Evolutionary conservation across 2,888 invertebrate genomes (phyloP), one percentile per base, ranked within the genome.

Genomic region (Orchestes rusci): DNA sequence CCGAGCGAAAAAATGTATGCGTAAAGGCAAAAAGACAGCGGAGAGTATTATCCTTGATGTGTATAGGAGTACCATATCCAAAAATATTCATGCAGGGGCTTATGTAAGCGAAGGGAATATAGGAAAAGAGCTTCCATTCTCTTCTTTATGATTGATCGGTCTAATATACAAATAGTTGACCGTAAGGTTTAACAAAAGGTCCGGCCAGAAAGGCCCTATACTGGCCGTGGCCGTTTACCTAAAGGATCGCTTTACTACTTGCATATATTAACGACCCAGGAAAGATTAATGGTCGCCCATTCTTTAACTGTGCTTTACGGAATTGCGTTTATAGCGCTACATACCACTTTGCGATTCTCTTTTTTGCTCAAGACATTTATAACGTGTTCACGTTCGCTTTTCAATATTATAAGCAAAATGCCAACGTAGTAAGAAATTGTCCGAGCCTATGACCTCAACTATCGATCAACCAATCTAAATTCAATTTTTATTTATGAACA

Each of bases 101-200:
- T 64, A 64, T 62, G 59, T 59, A 56, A 55, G 59, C 58, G 56
- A 48, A 50, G 34, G 39, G 49, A 39, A 45, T 48, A 48, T 52
- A 54, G 55, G 53, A 45, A 56, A 56, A 56, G 55, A 53, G 51
- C 45, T 54, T 56, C 63, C 57, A 67, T 65, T 67, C 67, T 67
- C 67, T 66, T 63, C 64, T 60, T 61, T 63, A 67, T 69, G 69
- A 69, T 69, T 68, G 69, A 69, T 69, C 67, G 68, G 61, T 67
- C 65, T 68, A 69, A 69, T 69, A 69, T 69, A 68, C 68, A 69
- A 69, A 68, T 68, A 68, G 67, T 69, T 68, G 69, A 69, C 68
- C 67, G 67, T 65, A 66, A 65, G 64, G 67, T 65, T 64, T 62
- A 68, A 68, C 68, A 68, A 68, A 65, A 45, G 51, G 62, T 64